Evolutionary conservation across 2,797 vertebrate genomes (phyloP).

Genomic region (Manis pentadactyla): DNA sequence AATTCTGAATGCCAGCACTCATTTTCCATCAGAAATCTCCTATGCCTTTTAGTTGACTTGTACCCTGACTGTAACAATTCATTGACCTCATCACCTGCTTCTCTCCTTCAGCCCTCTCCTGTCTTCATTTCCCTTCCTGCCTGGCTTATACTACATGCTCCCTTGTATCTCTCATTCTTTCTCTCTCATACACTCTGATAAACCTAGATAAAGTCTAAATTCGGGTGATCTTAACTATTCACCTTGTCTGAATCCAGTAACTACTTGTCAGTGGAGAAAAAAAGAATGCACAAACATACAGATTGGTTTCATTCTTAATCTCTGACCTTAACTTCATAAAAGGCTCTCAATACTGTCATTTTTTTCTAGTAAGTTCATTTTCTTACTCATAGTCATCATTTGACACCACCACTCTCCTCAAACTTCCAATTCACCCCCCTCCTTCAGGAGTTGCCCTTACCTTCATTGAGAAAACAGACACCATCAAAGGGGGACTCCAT

Average conservation of each 20-base stretch:
- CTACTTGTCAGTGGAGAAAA: neutral
- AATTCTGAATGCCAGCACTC: neutral
- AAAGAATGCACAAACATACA: neutral
- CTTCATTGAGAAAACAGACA: slow-evolving; percentile 8
- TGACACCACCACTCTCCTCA: neutral
- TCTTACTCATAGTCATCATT: neutral
- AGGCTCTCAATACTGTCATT: neutral
- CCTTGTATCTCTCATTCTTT: neutral
- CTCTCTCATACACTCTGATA: neutral
- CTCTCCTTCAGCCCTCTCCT: neutral
- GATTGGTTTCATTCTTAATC: neutral
- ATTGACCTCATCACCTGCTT: neutral
- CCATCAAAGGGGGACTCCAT: neutral
- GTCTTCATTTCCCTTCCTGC: neutral
- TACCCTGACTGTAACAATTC: neutral
- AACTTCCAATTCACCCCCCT: neutral
- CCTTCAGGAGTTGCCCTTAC: neutral
- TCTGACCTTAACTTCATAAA: slow-evolving; percentile 16
- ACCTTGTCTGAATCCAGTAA: neutral
- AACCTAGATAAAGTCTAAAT: slow-evolving; percentile 26
- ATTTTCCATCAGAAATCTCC: neutral
- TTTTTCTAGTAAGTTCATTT: neutral
- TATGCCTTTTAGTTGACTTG: neutral
- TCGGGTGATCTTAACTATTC: slow-evolving; percentile 11
- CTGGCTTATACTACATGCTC: neutral